A percentile compares a stretch with the other conserved stretches of the same genome.
Conservation (phyloP, 1,140 invertebrate genomes). For the Uloborus diversus region DNA sequence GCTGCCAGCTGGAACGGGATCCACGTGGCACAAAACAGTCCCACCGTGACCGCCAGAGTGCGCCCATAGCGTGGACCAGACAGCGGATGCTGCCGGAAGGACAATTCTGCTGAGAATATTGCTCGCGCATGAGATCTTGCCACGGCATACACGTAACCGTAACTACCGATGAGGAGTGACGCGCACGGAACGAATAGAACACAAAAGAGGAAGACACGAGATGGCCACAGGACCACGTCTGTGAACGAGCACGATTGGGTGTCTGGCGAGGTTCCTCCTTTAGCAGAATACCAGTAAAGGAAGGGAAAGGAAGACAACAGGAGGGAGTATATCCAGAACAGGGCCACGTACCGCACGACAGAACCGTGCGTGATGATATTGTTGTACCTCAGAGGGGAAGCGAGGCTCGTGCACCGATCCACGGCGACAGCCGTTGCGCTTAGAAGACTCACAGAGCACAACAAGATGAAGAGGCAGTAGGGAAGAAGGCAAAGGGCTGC, state of each 20-base stretch:
- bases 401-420: constrained; percentile 73
- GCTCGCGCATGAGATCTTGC: constrained; percentile 73
- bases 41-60: constrained; percentile 73
- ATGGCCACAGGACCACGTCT: constrained; percentile 16
- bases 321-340: constrained; percentile 73
- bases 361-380: constrained; percentile 73
- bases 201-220: constrained; percentile 51
- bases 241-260: constrained; percentile 42
- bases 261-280: background rate
- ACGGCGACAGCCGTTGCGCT: constrained; percentile 74
- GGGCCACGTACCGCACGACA: constrained; percentile 70
- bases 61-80: constrained; percentile 70
- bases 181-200: constrained; percentile 70
- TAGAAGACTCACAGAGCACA: constrained; percentile 73
- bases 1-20: constrained; percentile 73
- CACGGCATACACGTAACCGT: constrained; percentile 74
- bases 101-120: constrained; percentile 74
- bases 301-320: constrained; percentile 70
- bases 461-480: constrained; percentile 72
- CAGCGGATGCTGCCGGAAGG: constrained; percentile 65
- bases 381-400: constrained; percentile 71
- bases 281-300: constrained; percentile 63
- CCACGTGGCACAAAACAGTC: constrained; percentile 73
- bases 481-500: constrained; percentile 69
- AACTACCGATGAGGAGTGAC: constrained; percentile 71